Evolutionary conservation across 1,140 invertebrate genomes (phyloP), one percentile per base, ranked within the genome.

Genomic region (Drosophila takahashii): DNA sequence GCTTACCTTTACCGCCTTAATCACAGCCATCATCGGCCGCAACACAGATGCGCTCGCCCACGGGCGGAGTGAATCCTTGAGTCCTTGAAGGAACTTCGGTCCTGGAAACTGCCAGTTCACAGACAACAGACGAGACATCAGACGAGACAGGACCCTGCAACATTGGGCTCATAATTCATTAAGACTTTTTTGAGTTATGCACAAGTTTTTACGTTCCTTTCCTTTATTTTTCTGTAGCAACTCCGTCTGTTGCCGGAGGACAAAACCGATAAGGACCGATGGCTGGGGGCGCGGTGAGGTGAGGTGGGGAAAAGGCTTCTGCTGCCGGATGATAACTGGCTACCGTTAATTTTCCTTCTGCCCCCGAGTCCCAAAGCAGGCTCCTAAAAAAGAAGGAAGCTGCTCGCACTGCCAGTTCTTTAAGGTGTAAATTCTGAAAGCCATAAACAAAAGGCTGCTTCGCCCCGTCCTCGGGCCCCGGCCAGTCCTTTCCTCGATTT

Each of bases 351-450:
- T 79, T 81, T 60, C 56, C 70, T 56, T 27, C 42, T 65, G 15
- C 48, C 32, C 41, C 39, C 10, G 29, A 26, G n/a, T 3, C 32
- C 34, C 52, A 29, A 32, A 45, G 54, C 15, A 51, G 70, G 47
- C 57, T 45, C 50, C 18, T 37, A 60, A 16, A 16, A 16, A 34
- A 65, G 37, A 44, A 58, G 34, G 39, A 57, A 61, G 10, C 57
- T 37, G 10, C 42, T 37, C 26, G 57, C 48, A 15, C 58, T 62
- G 62, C 50, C 64, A 85, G 75, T 83, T 79, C 78, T 85, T 90
- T 79, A 85, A 90, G 86, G 86, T 90, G 86, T 90, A 81, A 90
- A 90, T 85, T 85, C 78, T 77, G 72, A 67, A 81, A 86, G 76
- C 59, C 69, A 79, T 90, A 90, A 90, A 90, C 81, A 90, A 90